phyloP scores from a whole-genome alignment of 2,797 vertebrate species.

The Phalanger gymnotis region DNA sequence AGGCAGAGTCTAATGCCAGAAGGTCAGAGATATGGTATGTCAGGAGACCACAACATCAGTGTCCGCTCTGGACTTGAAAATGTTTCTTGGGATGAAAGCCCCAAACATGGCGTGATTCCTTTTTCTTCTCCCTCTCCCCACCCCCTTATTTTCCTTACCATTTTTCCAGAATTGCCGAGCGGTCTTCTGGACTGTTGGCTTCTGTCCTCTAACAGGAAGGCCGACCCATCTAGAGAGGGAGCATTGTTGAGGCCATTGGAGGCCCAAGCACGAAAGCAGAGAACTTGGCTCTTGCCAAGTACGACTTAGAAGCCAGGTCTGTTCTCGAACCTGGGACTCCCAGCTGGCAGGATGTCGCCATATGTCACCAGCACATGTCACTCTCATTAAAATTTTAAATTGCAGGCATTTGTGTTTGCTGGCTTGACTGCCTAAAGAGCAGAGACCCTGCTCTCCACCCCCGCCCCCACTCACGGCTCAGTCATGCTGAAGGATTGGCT shows the following conservation, averaged over 20 bases:
- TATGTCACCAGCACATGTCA: constrained; percentile 89
- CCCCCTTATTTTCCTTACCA: constrained; percentile 50
- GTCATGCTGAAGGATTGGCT: constrained; percentile 43
- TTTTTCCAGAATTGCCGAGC: constrained; percentile 18
- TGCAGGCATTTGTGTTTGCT: constrained; percentile 75
- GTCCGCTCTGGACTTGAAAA: constrained; percentile 31
- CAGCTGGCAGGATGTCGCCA: constrained; percentile 87
- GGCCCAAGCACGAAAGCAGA: constrained; percentile 85
- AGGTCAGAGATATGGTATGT: constrained; percentile 26
- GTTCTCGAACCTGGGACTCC: constrained; percentile 84
- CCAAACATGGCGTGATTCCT: constrained; percentile 30
- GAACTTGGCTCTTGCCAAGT: constrained; percentile 87
- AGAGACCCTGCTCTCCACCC: constrained; percentile 59
- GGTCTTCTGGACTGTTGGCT: constrained; percentile 25
- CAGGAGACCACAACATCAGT: constrained; percentile 55
- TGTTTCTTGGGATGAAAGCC: background rate
- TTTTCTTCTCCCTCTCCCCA: background rate
- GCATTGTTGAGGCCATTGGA: constrained; percentile 83
- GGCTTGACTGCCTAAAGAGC: constrained; percentile 75
- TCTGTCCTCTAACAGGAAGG: constrained; percentile 59
- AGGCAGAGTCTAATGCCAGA: background rate
- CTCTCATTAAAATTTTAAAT: constrained; percentile 88
- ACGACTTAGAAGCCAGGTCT: constrained; percentile 89
- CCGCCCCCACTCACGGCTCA: background rate
- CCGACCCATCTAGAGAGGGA: constrained; percentile 78